phyloP scores from a whole-genome alignment of 2,888 invertebrate genomes.

The Andricus curvator region DNA sequence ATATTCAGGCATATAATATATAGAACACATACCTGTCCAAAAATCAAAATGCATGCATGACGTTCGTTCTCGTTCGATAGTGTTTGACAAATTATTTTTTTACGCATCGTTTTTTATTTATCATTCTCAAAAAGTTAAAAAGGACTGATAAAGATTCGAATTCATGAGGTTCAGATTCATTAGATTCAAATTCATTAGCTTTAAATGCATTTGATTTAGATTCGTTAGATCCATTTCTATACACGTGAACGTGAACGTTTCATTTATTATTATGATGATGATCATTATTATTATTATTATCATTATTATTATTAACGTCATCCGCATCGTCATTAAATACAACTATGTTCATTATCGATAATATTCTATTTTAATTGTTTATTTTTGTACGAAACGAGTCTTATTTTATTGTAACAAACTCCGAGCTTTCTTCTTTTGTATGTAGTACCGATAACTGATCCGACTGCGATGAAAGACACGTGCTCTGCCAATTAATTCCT shows the following conservation, averaged over 20 bases:
- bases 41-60: conserved; percentile 43
- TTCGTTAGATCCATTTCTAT: conserved; percentile 8
- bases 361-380: conserved; percentile 67
- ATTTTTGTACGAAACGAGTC: conserved; percentile 72
- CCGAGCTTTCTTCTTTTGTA: conserved; percentile 62
- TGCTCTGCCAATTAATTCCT: conserved; percentile 35
- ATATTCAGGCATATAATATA: conserved; percentile 36
- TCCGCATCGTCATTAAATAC: conserved; percentile 52
- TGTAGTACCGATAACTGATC: conserved; percentile 46
- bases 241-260: conserved; percentile 32
- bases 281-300: conserved; percentile 52
- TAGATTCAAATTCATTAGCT: not conserved
- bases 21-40: conserved; percentile 37
- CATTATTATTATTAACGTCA: conserved; percentile 54
- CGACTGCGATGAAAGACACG: conserved; percentile 53
- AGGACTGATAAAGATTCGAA: not conserved
- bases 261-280: conserved; percentile 39
- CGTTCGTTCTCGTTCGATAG: conserved; percentile 47
- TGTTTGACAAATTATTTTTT: conserved; percentile 52
- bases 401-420: conserved; percentile 66
- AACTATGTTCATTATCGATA: conserved; percentile 52
- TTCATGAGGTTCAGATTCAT: not conserved
- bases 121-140: conserved; percentile 33
- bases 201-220: conserved; percentile 1
- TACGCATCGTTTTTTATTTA: conserved; percentile 47